Evolutionary conservation across 2,113 vertebrate species (phyloP).

Genomic region (Alces alces): DNA sequence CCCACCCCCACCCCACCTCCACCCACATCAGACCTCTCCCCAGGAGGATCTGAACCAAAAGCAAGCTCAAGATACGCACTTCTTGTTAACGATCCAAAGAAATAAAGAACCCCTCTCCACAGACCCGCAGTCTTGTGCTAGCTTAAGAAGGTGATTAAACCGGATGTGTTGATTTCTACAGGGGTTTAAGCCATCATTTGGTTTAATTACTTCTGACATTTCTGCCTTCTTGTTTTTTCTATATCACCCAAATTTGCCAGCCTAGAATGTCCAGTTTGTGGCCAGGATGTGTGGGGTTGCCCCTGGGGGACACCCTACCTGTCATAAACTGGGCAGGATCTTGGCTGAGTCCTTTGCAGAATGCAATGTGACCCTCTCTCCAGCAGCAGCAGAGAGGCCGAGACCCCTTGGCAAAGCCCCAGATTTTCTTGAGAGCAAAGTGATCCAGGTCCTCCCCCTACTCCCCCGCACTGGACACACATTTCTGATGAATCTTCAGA

Average conservation of each 20-base stretch:
- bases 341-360: background rate
- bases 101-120: slow-evolving; percentile 43
- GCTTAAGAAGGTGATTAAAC: slow-evolving; percentile 69
- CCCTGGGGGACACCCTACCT: background rate
- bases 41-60: slow-evolving; percentile 52
- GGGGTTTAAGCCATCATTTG: slow-evolving; percentile 56
- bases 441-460: accelerated
- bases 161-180: slow-evolving; percentile 62
- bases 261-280: slow-evolving; percentile 16
- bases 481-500: background rate
- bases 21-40: background rate
- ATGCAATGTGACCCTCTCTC: background rate
- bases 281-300: background rate
- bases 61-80: slow-evolving; percentile 34
- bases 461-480: background rate
- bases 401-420: background rate
- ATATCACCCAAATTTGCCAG: slow-evolving; percentile 1
- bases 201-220: slow-evolving; percentile 74
- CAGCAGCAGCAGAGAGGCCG: background rate
- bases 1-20: background rate
- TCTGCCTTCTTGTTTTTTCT: slow-evolving; percentile 39
- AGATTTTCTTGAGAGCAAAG: background rate
- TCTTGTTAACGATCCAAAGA: slow-evolving; percentile 50
- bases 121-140: slow-evolving; percentile 41
- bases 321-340: background rate